Evolutionary conservation across 1,140 invertebrate genomes (phyloP).

Genomic region (Drepana arcuata): DNA sequence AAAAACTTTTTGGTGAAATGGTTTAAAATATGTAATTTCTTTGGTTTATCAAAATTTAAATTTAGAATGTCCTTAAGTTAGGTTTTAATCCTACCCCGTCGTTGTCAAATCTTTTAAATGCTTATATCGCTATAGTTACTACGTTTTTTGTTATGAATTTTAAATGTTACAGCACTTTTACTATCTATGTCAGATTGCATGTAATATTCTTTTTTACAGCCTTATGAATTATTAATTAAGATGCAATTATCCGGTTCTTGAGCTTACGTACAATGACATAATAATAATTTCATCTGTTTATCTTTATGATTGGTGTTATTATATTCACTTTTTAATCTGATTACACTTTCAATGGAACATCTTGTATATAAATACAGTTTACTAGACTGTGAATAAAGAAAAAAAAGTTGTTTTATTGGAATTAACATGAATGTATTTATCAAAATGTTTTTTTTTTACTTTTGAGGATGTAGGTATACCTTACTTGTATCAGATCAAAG

Average conservation of each 20-base stretch:
- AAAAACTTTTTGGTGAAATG: constrained; percentile 25
- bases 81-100: neutral
- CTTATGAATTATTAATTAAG: constrained; percentile 34
- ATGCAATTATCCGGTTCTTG: constrained; percentile 7
- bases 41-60: constrained; percentile 18
- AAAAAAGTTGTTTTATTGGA: no score
- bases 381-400: no score
- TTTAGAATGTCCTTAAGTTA: constrained; percentile 12
- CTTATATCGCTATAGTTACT: constrained; percentile 1
- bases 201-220: constrained; percentile 21
- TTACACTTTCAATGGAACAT: no score
- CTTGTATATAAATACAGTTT: no score
- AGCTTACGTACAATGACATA: neutral
- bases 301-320: no score
- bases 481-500: no score
- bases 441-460: no score
- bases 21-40: constrained; percentile 22
- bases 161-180: constrained; percentile 13
- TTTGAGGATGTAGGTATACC: no score
- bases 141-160: neutral
- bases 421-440: no score
- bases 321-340: no score
- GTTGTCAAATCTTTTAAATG: constrained; percentile 1
- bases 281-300: constrained; percentile 11
- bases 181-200: constrained; percentile 33